Base-by-base conservation (phyloP, 2,888 invertebrate genomes). In the Pheosia gnoma region DNA sequence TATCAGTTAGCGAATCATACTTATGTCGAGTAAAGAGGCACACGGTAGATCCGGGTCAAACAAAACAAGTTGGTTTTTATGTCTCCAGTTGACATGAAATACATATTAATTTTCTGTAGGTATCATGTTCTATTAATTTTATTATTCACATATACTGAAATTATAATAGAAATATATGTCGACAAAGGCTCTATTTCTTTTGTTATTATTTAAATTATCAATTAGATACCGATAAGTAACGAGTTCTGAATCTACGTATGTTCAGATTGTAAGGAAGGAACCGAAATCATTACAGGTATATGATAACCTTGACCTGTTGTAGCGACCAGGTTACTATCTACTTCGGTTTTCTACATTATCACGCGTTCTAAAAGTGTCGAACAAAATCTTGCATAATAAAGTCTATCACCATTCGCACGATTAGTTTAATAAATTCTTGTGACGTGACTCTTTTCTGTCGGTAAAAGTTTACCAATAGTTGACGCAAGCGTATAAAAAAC, bases 41-140 rank as follows among this genome's bases (percentile, higher is more conserved):
- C 83, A 80, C 84, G 83, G 76, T 79, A 87, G 82, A 88, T 90
- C 89, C 91, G 90, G 90, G 90, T 90, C 88, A 88, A 86, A 89
- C 77, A 84, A 72, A 87, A 89, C 87, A 68, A 82, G 86, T 87
- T 86, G 74, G 74, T 74, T 83, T 70, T 82, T 78, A 82, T 80
- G 77, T 79, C 79, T 81, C 73, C 65, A 72, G 67, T 63, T 68
- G 67, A 74, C 70, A 73, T 80, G 75, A 78, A 78, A 77, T 66
- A 66, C 61, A 70, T 72, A 69, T 67, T 59, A 63, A 71, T 75
- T 79, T 68, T 73, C 69, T 25, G 25, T 25, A 2, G 25, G 37
- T 72, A 70, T 71, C 67, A 65, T 65, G 59, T 65, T 66, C 72
- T 77, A 65, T 72, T 72, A 59, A 47, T 59, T 68, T 59, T 70